These are phyloP conservation scores for Elachura formosa DNA, from an alignment of 2,113 vertebrate genomes.

Conservation along the genomic window DNA sequence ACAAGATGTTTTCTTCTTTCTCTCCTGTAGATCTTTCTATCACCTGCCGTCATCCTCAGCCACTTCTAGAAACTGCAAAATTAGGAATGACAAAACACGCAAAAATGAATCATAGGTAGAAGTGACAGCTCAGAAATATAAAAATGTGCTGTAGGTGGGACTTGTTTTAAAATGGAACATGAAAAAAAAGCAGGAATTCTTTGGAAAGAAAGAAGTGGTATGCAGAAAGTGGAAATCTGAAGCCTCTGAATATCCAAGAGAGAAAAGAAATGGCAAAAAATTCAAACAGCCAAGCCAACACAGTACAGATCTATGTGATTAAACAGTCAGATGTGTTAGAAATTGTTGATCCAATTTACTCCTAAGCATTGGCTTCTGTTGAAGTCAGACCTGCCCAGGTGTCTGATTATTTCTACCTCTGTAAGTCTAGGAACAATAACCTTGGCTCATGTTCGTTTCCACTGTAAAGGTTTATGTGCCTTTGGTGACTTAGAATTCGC, in stretches of 20 bases:
- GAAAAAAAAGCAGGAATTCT: conserved; percentile 27
- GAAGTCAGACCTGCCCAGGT: background rate
- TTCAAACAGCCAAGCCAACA: background rate
- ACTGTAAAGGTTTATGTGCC: background rate
- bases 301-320: background rate
- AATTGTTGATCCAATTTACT: background rate
- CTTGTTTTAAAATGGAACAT: conserved; percentile 46
- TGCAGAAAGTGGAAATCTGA: background rate
- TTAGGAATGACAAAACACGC: conserved; percentile 69
- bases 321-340: background rate
- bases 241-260: background rate
- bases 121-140: conserved; percentile 62
- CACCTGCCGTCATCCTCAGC: conserved; percentile 46
- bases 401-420: background rate
- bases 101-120: conserved; percentile 68
- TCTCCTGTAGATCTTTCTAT: conserved; percentile 41
- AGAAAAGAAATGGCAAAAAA: background rate
- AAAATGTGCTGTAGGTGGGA: conserved; percentile 63
- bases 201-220: background rate
- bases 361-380: background rate
- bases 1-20: conserved; percentile 17
- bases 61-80: conserved; percentile 57
- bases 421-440: background rate
- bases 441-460: background rate
- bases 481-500: background rate